A percentile compares a stretch with the other conserved stretches of the same genome.
Conservation (phyloP, 2,888 invertebrate genomes). For the Zaprionus bogoriensis region DNA sequence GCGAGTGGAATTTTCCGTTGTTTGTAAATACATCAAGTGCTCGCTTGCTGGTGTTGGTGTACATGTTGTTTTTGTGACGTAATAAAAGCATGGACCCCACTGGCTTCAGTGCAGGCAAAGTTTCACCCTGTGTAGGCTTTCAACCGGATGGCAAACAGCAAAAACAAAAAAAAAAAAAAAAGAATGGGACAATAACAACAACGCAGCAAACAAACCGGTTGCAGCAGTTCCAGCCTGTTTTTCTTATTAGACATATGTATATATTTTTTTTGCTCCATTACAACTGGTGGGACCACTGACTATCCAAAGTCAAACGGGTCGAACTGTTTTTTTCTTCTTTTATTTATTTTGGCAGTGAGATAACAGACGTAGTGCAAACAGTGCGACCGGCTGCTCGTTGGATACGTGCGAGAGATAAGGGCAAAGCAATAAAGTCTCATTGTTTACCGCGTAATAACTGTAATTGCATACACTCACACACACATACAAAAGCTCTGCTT, state of each 20-base stretch:
- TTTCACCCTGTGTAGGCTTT: neutral
- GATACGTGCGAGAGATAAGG: slow-evolving; percentile 37
- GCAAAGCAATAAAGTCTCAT: slow-evolving; percentile 22
- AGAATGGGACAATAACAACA: slow-evolving; percentile 7
- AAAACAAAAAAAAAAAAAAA: neutral
- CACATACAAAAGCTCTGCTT: slow-evolving; percentile 6
- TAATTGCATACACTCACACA: slow-evolving; percentile 15
- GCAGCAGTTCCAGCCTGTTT: neutral
- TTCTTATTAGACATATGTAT: slow-evolving; percentile 14
- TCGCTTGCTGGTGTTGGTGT: slow-evolving; percentile 1
- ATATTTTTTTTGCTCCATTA: neutral
- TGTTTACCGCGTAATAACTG: slow-evolving; percentile 40
- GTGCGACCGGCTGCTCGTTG: slow-evolving; percentile 25
- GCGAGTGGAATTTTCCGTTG: slow-evolving; percentile 71
- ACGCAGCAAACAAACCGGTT: slow-evolving; percentile 27
- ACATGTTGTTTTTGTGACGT: slow-evolving; percentile 41
- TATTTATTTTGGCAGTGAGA: slow-evolving; percentile 45
- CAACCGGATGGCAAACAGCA: slow-evolving; percentile 6
- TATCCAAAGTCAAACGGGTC: slow-evolving; percentile 31
- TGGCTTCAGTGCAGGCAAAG: neutral
- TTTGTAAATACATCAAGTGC: slow-evolving; percentile 37
- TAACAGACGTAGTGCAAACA: slow-evolving; percentile 41
- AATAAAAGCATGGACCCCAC: slow-evolving; percentile 16
- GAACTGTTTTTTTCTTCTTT: slow-evolving; percentile 12
- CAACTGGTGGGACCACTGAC: neutral